Conservation (phyloP, 1,140 invertebrate species). For the Diachasmimorpha longicaudata region DNA sequence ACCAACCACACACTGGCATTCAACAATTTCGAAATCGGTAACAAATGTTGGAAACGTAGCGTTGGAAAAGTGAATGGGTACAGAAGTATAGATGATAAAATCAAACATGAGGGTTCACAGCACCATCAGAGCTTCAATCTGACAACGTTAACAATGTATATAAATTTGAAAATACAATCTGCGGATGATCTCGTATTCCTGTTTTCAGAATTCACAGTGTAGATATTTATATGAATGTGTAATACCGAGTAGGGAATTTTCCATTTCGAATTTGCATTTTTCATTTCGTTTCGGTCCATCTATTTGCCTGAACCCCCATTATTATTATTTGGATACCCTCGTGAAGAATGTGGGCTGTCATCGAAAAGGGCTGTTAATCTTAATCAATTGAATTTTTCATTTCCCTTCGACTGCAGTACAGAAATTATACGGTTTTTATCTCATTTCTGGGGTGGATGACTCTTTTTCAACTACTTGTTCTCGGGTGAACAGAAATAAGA, state of each 20-base stretch:
- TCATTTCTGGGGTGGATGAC: too few relatives aligned
- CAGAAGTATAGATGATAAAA: background rate
- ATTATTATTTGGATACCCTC: background rate
- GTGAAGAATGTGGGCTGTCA: too few relatives aligned
- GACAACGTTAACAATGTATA: background rate
- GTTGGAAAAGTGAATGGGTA: background rate
- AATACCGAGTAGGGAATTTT: background rate
- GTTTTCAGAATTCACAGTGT: background rate
- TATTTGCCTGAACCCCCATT: background rate
- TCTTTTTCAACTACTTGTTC: too few relatives aligned
- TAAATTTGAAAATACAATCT: background rate
- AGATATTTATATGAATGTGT: background rate
- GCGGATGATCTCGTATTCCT: background rate
- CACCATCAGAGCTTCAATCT: background rate
- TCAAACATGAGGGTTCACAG: background rate
- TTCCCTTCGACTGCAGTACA: too few relatives aligned
- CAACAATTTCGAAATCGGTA: background rate
- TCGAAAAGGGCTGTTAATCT: too few relatives aligned
- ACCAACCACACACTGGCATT: background rate
- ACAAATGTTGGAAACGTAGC: background rate
- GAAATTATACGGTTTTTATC: too few relatives aligned
- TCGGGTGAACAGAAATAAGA: too few relatives aligned
- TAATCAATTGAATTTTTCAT: too few relatives aligned
- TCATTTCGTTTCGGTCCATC: background rate
- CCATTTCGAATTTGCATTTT: background rate